Conservation (phyloP, 2,113 vertebrate genomes). For the Cephalopterus ornatus region DNA sequence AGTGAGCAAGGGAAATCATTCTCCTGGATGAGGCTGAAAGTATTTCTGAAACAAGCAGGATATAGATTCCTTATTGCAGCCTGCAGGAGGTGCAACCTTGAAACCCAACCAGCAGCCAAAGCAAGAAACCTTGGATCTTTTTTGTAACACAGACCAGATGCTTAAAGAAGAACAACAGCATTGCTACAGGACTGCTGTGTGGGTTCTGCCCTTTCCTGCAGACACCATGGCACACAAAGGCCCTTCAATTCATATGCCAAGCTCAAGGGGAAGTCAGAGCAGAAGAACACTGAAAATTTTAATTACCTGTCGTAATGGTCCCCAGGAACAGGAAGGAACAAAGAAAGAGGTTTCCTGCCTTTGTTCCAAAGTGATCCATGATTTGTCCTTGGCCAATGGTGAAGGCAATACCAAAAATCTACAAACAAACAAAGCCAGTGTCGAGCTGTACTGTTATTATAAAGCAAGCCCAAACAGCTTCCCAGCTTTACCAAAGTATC, state of each 20-base stretch:
- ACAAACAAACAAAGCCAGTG: conserved; percentile 42
- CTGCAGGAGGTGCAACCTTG: background rate
- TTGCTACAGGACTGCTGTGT: background rate
- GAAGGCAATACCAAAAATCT: conserved; percentile 96
- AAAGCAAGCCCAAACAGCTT: background rate
- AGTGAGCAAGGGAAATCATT: background rate
- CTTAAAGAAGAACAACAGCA: background rate
- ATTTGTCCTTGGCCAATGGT: conserved; percentile 90
- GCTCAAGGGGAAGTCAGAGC: background rate
- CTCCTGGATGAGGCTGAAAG: background rate
- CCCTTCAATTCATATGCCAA: background rate
- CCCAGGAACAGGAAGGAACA: conserved; percentile 85
- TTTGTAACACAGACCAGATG: background rate
- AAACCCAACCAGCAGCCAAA: background rate
- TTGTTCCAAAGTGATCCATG: conserved; percentile 81
- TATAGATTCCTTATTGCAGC: background rate
- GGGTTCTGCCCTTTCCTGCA: background rate
- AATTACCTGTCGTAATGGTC: conserved; percentile 83
- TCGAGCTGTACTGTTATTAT: background rate
- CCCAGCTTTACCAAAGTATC: background rate
- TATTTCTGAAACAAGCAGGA: background rate
- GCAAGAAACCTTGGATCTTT: background rate
- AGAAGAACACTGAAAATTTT: background rate
- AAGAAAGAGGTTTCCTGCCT: conserved; percentile 87
- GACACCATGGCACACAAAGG: background rate